A percentile compares a stretch with the other conserved stretches of the same genome.
Evolutionary conservation across 2,888 invertebrate genomes (phyloP).

Genomic region (Heliconius hortense): DNA sequence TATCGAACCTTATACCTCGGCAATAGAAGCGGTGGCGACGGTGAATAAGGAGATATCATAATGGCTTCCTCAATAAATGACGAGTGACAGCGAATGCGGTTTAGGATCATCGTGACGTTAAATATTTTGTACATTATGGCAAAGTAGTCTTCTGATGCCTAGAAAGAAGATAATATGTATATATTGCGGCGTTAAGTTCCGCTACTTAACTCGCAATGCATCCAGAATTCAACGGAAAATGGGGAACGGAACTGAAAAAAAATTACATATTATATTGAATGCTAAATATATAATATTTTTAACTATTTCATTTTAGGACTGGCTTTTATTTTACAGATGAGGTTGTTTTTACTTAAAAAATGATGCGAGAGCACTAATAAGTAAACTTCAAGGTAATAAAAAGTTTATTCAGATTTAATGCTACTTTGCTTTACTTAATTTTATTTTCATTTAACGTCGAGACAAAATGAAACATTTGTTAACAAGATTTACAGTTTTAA

Average conservation of each 20-base stretch:
- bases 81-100: slow-evolving; percentile 46
- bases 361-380: background rate
- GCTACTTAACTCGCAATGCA: too few relatives aligned
- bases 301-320: background rate
- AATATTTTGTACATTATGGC: slow-evolving; percentile 20
- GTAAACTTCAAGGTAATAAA: background rate
- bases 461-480: background rate
- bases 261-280: too few relatives aligned
- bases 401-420: background rate
- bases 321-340: background rate
- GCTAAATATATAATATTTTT: too few relatives aligned
- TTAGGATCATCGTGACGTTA: slow-evolving; percentile 30
- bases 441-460: background rate
- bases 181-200: too few relatives aligned
- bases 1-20: slow-evolving; percentile 29
- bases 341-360: background rate
- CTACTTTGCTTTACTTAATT: slow-evolving; percentile 1
- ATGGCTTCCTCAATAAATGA: slow-evolving; percentile 50
- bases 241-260: too few relatives aligned
- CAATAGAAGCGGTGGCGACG: slow-evolving; percentile 24
- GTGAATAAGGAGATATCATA: slow-evolving; percentile 34
- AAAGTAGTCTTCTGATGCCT: background rate
- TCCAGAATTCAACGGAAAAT: too few relatives aligned
- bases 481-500: slow-evolving; percentile 15
- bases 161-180: background rate